phyloP scores from a whole-genome alignment of 2,888 invertebrate species.

The Rotaria macrura region DNA sequence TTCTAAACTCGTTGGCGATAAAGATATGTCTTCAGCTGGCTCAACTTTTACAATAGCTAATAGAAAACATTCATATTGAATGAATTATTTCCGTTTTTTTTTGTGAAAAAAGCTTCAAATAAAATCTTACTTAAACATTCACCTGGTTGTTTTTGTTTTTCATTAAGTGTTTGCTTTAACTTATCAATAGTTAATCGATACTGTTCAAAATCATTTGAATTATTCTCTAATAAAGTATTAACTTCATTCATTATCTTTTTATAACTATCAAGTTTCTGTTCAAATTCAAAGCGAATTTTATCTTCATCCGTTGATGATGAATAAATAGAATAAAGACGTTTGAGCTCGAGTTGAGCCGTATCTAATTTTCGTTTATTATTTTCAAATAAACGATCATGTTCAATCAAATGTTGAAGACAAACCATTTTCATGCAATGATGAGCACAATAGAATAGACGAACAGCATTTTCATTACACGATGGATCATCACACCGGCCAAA shows the following conservation, averaged over 20 bases:
- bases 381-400: not conserved
- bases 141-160: not conserved
- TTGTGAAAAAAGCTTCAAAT: no score
- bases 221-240: not conserved
- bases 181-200: not conserved
- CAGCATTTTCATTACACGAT: not conserved
- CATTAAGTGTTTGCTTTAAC: not conserved
- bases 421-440: constrained; percentile 3
- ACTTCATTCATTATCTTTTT: not conserved
- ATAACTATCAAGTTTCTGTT: not conserved
- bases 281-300: not conserved
- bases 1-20: not conserved
- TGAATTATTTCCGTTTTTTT: no score
- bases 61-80: not conserved
- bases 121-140: not conserved
- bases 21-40: not conserved
- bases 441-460: not conserved
- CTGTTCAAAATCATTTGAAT: not conserved
- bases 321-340: not conserved
- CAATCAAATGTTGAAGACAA: not conserved
- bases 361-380: not conserved
- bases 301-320: not conserved
- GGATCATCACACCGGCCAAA: not conserved
- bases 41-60: not conserved
- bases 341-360: not conserved